A percentile compares a stretch with the other conserved stretches of the same genome.
These are phyloP conservation scores for Abscondita cerata DNA, from an alignment of 2,888 invertebrate genomes.

Conservation along the genomic window DNA sequence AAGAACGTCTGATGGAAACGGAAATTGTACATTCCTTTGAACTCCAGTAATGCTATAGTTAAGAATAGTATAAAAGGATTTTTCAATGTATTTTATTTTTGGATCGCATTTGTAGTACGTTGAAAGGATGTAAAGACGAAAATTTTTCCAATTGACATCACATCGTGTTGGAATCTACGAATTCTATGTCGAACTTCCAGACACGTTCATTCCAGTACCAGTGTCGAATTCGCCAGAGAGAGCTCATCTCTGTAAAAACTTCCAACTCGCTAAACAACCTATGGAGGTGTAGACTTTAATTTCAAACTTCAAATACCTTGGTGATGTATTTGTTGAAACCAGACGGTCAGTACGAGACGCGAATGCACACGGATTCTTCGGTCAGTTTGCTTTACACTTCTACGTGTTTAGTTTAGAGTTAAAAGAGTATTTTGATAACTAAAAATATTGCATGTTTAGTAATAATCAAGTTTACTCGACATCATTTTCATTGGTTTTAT, in stretches of 20 bases:
- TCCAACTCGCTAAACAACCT: conserved; percentile 42
- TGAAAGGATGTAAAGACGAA: conserved; percentile 4
- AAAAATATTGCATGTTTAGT: conserved; percentile 31
- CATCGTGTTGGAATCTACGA: conserved; percentile 37
- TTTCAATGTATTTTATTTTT: conserved; percentile 6
- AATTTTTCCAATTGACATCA: conserved; percentile 14
- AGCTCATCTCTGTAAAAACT: conserved; percentile 36
- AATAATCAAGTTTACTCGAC: conserved; percentile 18
- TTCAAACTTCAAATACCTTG: conserved; percentile 40
- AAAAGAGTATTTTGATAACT: conserved; percentile 35
- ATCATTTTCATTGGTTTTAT: too few species aligned
- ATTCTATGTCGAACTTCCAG: conserved; percentile 36
- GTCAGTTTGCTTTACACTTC: conserved; percentile 36
- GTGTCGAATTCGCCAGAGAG: conserved; percentile 40
- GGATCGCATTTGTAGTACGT: conserved; percentile 2
- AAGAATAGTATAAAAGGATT: neutral
- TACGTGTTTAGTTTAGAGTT: conserved; percentile 37
- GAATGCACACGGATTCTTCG: conserved; percentile 34
- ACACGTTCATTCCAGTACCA: conserved; percentile 41
- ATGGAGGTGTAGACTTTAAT: conserved; percentile 45
- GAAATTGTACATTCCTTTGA: too few species aligned
- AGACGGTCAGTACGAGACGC: conserved; percentile 36
- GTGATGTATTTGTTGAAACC: conserved; percentile 40
- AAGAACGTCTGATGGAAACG: too few species aligned
- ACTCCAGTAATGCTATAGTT: too few species aligned